Conservation (phyloP, 2,797 vertebrate species). For the Chelon labrosus region DNA sequence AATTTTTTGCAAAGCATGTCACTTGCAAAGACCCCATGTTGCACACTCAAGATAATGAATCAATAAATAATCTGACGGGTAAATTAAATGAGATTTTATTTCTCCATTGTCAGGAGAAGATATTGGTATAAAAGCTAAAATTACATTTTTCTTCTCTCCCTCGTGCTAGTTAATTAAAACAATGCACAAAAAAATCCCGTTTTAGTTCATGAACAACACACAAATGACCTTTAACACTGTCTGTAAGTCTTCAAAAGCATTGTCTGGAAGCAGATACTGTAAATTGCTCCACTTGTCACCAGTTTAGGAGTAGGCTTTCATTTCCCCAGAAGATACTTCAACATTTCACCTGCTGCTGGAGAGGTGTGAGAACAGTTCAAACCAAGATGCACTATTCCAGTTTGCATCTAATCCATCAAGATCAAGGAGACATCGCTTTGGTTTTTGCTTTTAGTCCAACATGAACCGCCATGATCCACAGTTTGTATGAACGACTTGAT, state of each 20-base stretch:
- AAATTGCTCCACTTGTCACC: conserved; percentile 25
- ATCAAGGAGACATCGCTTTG: conserved; percentile 17
- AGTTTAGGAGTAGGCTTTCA: conserved; percentile 13
- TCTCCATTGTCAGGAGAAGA: conserved; percentile 53
- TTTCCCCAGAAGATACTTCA: conserved; percentile 23
- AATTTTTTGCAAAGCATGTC: conserved; percentile 4
- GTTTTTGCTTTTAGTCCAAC: conserved; percentile 15
- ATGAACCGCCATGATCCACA: background rate
- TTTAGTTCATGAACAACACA: conserved; percentile 27
- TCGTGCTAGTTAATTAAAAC: conserved; percentile 35
- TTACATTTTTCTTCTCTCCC: conserved; percentile 5
- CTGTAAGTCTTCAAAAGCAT: conserved; percentile 23
- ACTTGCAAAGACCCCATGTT: conserved; percentile 1
- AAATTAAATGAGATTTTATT: conserved; percentile 68
- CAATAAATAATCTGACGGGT: conserved; percentile 42
- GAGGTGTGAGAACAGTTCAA: conserved; percentile 28
- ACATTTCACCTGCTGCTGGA: conserved; percentile 14
- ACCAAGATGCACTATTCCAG: conserved; percentile 10
- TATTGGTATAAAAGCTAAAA: conserved; percentile 62
- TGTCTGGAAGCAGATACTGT: conserved; percentile 9
- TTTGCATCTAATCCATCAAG: conserved; percentile 9
- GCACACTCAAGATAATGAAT: conserved; percentile 35
- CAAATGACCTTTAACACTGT: conserved; percentile 6
- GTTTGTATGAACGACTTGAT: conserved; percentile 36
- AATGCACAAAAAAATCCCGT: conserved; percentile 31